Evolutionary conservation across 2,888 invertebrate species (phyloP), one percentile per base, ranked within the genome.

Genomic region (Nymphalis c-album): DNA sequence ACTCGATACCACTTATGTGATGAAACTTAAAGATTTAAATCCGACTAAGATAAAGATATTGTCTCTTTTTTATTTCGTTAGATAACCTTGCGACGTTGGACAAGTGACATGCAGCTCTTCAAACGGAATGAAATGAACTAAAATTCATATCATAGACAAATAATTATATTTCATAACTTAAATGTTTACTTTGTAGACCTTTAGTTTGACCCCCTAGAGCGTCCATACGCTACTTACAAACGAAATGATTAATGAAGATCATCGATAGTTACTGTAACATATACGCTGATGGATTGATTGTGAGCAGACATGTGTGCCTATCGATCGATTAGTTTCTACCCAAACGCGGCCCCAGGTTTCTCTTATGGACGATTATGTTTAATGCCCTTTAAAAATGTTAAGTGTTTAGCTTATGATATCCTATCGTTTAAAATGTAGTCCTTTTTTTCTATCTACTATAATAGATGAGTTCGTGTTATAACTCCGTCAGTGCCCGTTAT

Each of bases 241-340:
- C 87, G 85, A 87, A 88, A 91, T 92, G 92, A 92, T 91, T 90
- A 92, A 92, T 92, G 87, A 83, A 86, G 84, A 86, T 84, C 85
- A 84, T 86, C 89, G 85, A 88, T 89, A 91, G 91, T 91, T 90
- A 85, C 82, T 84, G 85, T 87, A 88, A 90, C 88, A 88, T 88
- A 86, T 87, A 89, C 84, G 86, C 87, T 91, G 91, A 92, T 92
- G 87, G 91, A 92, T 92, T 90, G 91, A 91, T 91, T 88, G 88
- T 91, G 85, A 88, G 86, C 85, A 87, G 80, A 80, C 84, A 75
- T 78, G 82, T 87, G 85, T 81, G 85, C 86, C 81, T 85, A 85
- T 86, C 87, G 85, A 90, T 90, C 90, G 90, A 91, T 91, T 90
- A 91, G 88, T 87, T 87, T 85, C 85, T 87, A 85, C 83, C 80